These are phyloP conservation scores for Ploceus nigricollis DNA, from an alignment of 2,113 vertebrate genomes.

Conservation along the genomic window DNA sequence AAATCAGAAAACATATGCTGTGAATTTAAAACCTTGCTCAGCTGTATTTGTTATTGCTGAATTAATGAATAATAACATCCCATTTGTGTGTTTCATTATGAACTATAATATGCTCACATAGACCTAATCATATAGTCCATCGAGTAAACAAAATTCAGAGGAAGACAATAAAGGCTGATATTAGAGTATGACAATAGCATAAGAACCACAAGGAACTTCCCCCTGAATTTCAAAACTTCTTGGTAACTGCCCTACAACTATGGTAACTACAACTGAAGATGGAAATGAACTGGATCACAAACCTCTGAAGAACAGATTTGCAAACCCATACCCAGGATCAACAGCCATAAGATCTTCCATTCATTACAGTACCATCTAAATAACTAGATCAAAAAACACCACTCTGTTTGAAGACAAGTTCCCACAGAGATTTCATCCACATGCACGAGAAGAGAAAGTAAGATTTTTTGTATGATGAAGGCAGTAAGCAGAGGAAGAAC, in stretches of 20 bases:
- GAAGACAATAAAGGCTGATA: neutral
- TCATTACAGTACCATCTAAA: neutral
- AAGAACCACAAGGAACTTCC: neutral
- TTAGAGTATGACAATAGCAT: neutral
- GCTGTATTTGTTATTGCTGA: neutral
- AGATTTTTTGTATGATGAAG: neutral
- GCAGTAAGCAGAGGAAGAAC: neutral
- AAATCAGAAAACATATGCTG: neutral
- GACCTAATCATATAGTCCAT: neutral
- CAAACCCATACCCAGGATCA: neutral
- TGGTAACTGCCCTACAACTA: neutral
- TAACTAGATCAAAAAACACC: neutral
- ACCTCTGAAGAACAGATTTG: neutral
- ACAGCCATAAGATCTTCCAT: neutral
- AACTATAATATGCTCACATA: neutral
- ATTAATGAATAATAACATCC: neutral
- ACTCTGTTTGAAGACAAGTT: neutral
- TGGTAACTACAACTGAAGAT: neutral
- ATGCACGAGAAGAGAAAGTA: neutral
- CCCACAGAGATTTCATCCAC: neutral
- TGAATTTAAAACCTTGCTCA: neutral
- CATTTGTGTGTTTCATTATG: neutral
- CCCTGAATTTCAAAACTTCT: neutral
- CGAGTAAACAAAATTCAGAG: slow-evolving; percentile 4
- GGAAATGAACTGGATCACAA: neutral